Evolutionary conservation across 2,888 invertebrate species (phyloP).

Genomic region (Hoplodrina blanda): DNA sequence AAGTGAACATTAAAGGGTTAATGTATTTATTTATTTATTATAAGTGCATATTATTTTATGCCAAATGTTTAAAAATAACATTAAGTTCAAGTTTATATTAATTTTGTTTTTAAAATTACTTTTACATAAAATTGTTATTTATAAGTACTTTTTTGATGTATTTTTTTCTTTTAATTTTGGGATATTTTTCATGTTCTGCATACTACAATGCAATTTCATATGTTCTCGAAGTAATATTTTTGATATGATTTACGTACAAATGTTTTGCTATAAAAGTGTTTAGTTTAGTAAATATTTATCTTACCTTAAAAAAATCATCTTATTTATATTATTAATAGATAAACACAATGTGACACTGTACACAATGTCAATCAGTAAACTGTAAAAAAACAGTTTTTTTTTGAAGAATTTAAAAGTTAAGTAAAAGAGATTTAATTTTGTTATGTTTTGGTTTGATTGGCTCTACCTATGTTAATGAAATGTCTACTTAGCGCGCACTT

Average conservation of each 20-base stretch:
- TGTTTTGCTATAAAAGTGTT: conserved; percentile 11
- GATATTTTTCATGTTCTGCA: conserved; percentile 12
- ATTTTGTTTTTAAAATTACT: conserved; percentile 29
- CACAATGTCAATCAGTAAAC: neutral
- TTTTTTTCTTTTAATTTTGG: conserved; percentile 16
- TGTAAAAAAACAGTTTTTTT: neutral
- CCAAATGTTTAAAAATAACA: conserved; percentile 3
- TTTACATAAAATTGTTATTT: conserved; percentile 59
- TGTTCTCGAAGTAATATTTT: conserved; percentile 2
- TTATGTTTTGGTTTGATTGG: conserved; percentile 43
- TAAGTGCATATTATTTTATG: conserved; percentile 6
- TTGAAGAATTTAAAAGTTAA: neutral
- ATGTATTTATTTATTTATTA: conserved; percentile 48
- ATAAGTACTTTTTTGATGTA: conserved; percentile 55
- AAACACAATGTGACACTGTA: too few relatives aligned
- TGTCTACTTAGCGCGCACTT: neutral
- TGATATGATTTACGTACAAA: conserved; percentile 21
- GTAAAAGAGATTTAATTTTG: conserved; percentile 33
- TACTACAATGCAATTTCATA: conserved; percentile 16
- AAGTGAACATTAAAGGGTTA: conserved; percentile 24
- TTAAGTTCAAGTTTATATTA: conserved; percentile 6
- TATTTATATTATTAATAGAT: too few relatives aligned
- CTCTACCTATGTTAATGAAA: neutral
- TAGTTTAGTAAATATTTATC: neutral
- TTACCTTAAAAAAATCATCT: too few relatives aligned